Base-by-base conservation (phyloP, 1,140 invertebrate species). In the Drosophila sucinea region DNA sequence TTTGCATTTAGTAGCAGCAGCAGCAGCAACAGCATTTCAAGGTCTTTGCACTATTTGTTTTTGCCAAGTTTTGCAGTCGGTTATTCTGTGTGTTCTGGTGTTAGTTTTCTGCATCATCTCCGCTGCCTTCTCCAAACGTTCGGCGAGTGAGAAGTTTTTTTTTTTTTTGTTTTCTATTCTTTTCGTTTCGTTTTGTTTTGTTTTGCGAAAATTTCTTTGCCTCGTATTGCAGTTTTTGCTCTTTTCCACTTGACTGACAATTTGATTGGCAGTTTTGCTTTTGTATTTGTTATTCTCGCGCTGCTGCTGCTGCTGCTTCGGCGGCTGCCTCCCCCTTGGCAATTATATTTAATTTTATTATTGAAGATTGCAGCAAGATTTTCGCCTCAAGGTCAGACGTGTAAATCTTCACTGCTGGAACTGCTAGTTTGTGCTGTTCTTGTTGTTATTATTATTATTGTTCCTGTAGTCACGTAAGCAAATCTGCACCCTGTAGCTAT, bases 311-410 rank as follows among this genome's bases (percentile, higher is more conserved):
- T 44, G 29, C 32, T 81, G 60, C 23, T 67, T 4, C 44, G 58
- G 71, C 8, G 64, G 72, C 57, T 73, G 62, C 67, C 60, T 73
- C 81, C 70, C 73, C 65, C 75, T 60, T 65, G 67, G 84, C 77
- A 87, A 87, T 87, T 87, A 87, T 87, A 87, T 89, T 87, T 87
- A 87, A 87, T 87, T 87, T 87, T 87, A 87, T 89, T 87, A 87
- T 87, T 87, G 84, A 87, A 87, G 84, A 87, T 89, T 87, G 84
- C 80, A 87, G 80, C 73, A 77, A 87, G 84, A 89, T 87, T 87
- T 87, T 87, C 84, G 84, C 80, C 67, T 67, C 84, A 87, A 87
- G 84, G 84, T 87, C 84, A 87, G 80, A 76, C 84, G 73, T 87
- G 84, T 87, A 87, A 87, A 86, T 86, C 83, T 87, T 87, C 74